phyloP scores from a whole-genome alignment of 2,888 invertebrate species.

The Dynastes maya region DNA sequence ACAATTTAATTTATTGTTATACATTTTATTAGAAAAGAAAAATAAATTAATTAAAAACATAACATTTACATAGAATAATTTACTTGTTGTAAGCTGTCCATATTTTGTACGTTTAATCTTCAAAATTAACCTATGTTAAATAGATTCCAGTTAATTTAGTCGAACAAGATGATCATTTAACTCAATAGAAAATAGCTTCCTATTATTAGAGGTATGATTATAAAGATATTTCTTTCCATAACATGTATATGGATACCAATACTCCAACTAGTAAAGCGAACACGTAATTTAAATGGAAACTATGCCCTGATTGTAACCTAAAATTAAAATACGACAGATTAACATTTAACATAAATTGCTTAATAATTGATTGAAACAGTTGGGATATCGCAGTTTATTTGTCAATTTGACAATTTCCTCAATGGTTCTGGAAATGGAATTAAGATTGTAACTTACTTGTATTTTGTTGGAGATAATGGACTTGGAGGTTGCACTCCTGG shows the following conservation, averaged over 20 bases:
- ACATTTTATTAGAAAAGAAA: no score
- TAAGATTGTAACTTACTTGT: slow-evolving; percentile 66
- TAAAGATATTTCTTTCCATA: slow-evolving; percentile 61
- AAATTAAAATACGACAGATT: slow-evolving; percentile 54
- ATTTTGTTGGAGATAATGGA: slow-evolving; percentile 73
- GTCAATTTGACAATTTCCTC: no score
- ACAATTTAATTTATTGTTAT: no score
- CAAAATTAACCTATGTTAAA: no score
- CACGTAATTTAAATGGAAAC: slow-evolving; percentile 71
- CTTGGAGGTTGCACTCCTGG: slow-evolving; percentile 76
- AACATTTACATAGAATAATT: no score
- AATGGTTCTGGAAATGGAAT: neutral
- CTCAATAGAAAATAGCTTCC: neutral
- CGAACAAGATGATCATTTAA: no score
- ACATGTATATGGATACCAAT: slow-evolving; percentile 69
- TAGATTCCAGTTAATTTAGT: no score
- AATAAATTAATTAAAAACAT: no score
- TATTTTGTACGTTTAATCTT: no score
- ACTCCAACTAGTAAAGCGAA: slow-evolving; percentile 72
- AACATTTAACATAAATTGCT: slow-evolving; percentile 16
- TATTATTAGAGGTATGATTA: slow-evolving; percentile 2
- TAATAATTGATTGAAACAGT: no score
- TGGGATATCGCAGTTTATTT: no score
- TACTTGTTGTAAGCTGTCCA: no score
- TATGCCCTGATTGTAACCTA: slow-evolving; percentile 66